phyloP scores from a whole-genome alignment of 2,797 vertebrate species.

The Margarornis squamiger region DNA sequence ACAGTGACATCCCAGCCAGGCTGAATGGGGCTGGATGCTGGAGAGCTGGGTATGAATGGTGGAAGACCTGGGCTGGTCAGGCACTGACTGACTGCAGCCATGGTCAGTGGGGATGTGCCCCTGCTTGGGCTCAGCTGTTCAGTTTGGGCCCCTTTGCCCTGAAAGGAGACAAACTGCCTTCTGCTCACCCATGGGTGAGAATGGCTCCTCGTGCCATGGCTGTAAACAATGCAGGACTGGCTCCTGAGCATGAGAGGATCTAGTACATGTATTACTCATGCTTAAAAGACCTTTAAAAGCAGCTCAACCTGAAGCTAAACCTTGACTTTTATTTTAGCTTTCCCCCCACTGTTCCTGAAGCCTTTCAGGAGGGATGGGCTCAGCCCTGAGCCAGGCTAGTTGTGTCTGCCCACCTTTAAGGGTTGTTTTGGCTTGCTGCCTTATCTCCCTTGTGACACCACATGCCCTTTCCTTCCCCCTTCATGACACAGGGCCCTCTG shows the following conservation, averaged over 20 bases:
- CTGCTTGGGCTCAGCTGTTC: neutral
- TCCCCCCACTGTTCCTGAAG: neutral
- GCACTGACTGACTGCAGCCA: neutral
- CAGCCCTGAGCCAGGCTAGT: neutral
- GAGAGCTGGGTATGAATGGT: neutral
- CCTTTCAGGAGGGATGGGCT: neutral
- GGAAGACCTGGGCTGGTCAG: neutral
- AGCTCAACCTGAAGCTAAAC: neutral
- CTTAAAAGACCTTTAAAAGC: neutral
- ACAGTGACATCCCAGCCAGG: neutral
- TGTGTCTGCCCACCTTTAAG: neutral
- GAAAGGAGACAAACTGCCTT: neutral
- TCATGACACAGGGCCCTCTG: neutral
- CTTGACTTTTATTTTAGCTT: neutral
- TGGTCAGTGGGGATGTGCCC: neutral
- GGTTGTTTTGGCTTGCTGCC: neutral
- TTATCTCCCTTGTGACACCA: neutral
- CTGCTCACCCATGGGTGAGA: neutral
- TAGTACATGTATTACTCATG: rapidly evolving
- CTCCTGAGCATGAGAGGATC: neutral
- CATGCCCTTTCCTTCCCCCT: conserved; percentile 12
- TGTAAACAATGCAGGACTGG: neutral
- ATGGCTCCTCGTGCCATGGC: neutral
- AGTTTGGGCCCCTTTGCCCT: neutral
- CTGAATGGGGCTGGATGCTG: neutral